These are phyloP conservation scores for Gobiocypris rarus DNA, from an alignment of 2,113 vertebrate species.

Conservation along the genomic window DNA sequence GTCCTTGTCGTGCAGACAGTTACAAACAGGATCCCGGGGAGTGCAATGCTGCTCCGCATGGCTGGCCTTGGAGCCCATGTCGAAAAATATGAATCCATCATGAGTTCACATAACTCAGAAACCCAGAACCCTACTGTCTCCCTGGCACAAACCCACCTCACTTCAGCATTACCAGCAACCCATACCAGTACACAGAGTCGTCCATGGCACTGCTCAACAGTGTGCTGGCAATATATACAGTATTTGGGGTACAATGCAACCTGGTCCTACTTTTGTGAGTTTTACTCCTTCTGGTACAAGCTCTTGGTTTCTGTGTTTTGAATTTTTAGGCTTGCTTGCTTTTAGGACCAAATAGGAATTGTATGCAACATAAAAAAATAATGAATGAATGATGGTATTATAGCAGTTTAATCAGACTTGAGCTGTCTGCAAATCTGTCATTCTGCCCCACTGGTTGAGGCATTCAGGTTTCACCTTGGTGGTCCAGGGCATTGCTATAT, in stretches of 20 bases:
- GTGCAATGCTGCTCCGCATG: conserved; percentile 66
- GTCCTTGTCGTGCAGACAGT: conserved; percentile 73
- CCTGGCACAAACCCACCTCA: conserved; percentile 50
- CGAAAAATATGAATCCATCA: conserved; percentile 71
- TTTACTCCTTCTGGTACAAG: background rate
- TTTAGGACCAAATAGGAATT: background rate
- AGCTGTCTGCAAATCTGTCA: background rate
- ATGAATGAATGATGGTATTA: background rate
- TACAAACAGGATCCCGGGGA: conserved; percentile 75
- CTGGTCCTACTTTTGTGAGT: too few species aligned
- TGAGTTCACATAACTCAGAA: conserved; percentile 67
- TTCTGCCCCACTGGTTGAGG: background rate
- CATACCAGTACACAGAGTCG: background rate
- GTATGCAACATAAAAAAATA: background rate
- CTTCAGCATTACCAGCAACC: conserved; percentile 57
- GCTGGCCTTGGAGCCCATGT: conserved; percentile 63
- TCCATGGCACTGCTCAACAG: background rate
- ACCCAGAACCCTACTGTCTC: conserved; percentile 44
- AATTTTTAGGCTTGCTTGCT: background rate
- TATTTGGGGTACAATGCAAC: background rate
- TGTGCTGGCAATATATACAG: background rate
- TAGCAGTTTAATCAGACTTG: background rate
- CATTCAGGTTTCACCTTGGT: conserved; percentile 37
- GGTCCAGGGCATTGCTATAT: conserved; percentile 31
- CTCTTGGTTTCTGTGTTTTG: background rate